These are phyloP conservation scores for Oscheius myriophilus DNA, from an alignment of 2,888 invertebrate genomes.

Conservation along the genomic window DNA sequence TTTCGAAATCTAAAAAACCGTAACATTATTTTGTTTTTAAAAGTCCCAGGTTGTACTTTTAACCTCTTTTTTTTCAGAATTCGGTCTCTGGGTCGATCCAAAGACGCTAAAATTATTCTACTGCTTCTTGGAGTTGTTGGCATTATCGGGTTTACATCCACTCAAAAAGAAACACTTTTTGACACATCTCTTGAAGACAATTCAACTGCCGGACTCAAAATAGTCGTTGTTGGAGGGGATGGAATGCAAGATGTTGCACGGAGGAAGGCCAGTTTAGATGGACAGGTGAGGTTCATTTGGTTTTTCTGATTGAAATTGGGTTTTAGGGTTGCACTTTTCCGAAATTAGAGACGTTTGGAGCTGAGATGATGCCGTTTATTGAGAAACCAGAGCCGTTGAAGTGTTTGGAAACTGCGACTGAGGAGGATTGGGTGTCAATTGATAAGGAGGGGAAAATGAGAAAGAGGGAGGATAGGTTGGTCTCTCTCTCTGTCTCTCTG, in stretches of 20 bases:
- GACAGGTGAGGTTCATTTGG: not conserved
- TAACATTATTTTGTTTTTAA: no score
- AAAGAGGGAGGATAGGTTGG: not conserved
- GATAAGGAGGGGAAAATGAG: slow-evolving; percentile 11
- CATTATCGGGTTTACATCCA: no score
- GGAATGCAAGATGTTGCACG: not conserved
- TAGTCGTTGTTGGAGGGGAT: slow-evolving; percentile 3
- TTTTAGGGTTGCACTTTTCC: slow-evolving; percentile 17
- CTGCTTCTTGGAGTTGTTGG: no score
- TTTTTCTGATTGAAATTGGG: not conserved
- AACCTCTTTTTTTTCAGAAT: no score
- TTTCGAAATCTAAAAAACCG: no score
- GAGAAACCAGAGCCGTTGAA: not conserved
- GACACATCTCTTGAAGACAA: not conserved
- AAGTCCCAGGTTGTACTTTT: no score
- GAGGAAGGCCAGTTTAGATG: not conserved
- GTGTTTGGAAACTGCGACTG: not conserved
- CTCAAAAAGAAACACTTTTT: no score
- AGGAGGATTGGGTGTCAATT: slow-evolving; percentile 10
- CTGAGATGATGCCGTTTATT: slow-evolving; percentile 5
- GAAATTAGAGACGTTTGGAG: slow-evolving; percentile 2
- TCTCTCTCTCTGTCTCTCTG: no score
- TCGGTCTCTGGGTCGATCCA: no score
- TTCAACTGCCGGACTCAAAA: not conserved
- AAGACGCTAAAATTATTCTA: no score